A percentile compares a stretch with the other conserved stretches of the same genome.
These are phyloP conservation scores for Sinohyriopsis cumingii DNA, from an alignment of 2,888 invertebrate species.

Conservation along the genomic window DNA sequence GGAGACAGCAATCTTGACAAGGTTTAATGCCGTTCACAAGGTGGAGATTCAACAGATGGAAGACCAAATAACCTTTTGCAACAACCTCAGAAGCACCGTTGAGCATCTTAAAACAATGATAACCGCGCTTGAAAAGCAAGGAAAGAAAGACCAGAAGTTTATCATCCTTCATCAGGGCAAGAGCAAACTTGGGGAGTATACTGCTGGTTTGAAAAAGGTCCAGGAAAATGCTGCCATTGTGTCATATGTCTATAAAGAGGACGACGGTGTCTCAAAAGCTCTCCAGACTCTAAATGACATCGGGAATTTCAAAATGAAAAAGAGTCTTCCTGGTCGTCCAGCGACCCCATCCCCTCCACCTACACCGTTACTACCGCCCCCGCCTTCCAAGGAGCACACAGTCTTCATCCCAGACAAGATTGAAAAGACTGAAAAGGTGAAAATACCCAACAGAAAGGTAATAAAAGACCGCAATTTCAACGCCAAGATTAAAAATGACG, in stretches of 20 bases:
- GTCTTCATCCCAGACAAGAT: too few species aligned
- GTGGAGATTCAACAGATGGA: conserved; percentile 31
- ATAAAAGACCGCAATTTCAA: conserved; percentile 33
- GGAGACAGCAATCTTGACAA: conserved; percentile 30
- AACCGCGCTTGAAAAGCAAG: conserved; percentile 27
- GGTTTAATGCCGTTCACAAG: conserved; percentile 30
- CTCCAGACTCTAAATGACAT: conserved; percentile 24
- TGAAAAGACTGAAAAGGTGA: conserved; percentile 25
- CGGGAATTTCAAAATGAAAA: conserved; percentile 35
- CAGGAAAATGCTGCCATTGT: conserved; percentile 34
- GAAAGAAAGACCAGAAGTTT: conserved; percentile 24
- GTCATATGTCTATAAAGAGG: conserved; percentile 34
- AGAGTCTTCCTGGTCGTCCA: conserved; percentile 27
- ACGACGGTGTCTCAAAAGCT: conserved; percentile 29
- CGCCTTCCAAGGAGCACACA: too few species aligned
- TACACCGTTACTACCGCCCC: conserved; percentile 15
- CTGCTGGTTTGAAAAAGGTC: conserved; percentile 25
- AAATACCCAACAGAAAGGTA: conserved; percentile 31
- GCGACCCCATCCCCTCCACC: conserved; percentile 29
- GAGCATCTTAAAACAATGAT: conserved; percentile 31
- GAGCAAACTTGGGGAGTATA: conserved; percentile 30
- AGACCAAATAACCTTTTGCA: conserved; percentile 37
- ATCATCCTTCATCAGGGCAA: conserved; percentile 31
- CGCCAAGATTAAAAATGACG: conserved; percentile 33
- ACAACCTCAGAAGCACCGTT: conserved; percentile 36